Conservation (phyloP, 35 echinoderm and acorn worm species). For the Diadema setosum region DNA sequence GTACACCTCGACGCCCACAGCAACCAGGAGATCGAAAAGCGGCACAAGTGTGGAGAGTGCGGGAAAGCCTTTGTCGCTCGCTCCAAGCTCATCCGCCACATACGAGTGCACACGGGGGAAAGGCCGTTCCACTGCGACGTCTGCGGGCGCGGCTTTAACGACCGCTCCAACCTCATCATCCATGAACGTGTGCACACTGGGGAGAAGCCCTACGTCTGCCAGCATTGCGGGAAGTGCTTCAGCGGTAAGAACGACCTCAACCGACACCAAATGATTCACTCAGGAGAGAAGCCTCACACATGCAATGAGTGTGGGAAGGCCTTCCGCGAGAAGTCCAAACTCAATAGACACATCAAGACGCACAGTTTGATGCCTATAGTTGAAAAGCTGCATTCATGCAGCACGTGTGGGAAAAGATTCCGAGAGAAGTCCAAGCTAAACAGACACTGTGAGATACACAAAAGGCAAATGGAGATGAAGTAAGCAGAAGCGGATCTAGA, state of each 20-base stretch:
- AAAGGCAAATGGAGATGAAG: neutral
- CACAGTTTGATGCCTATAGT: neutral
- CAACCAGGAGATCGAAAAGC: conserved; percentile 13
- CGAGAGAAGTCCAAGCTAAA: neutral
- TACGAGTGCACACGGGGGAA: conserved; percentile 54
- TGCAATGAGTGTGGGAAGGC: conserved; percentile 18
- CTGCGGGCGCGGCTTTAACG: conserved; percentile 39
- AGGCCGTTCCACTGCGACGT: conserved; percentile 23
- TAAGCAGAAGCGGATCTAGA: too few species aligned
- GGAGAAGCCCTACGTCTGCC: conserved; percentile 50
- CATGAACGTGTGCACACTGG: conserved; percentile 49
- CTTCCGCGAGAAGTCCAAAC: neutral
- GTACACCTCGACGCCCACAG: conserved; percentile 8
- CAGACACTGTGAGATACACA: neutral
- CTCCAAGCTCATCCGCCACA: conserved; percentile 22
- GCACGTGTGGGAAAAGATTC: neutral
- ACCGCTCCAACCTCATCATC: conserved; percentile 47
- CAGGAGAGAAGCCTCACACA: conserved; percentile 3
- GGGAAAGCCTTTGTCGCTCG: conserved; percentile 46
- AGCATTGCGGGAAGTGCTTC: conserved; percentile 25
- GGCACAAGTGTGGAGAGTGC: conserved; percentile 33
- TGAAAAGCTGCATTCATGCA: neutral
- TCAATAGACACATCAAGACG: neutral
- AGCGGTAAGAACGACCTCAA: neutral
- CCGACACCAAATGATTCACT: neutral